phyloP scores from a whole-genome alignment of 1,140 invertebrate species.

The Acromyrmex charruanus region DNA sequence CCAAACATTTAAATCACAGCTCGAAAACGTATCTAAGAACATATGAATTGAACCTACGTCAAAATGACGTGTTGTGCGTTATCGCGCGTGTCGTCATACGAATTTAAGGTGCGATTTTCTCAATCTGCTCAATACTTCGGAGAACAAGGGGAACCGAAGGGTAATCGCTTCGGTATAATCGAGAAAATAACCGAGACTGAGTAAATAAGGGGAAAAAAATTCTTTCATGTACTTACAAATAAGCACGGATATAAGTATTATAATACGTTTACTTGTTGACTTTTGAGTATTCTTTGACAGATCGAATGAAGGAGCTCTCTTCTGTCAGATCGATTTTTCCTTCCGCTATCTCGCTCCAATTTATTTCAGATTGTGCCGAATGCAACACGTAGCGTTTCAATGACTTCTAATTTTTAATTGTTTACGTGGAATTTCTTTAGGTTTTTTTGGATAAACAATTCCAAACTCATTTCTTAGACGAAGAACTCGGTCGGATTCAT shows the following conservation, averaged over 20 bases:
- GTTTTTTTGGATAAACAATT: background rate
- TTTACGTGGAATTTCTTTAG: background rate
- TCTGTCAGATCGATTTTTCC: background rate
- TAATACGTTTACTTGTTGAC: background rate
- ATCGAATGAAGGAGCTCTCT: background rate
- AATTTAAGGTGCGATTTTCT: background rate
- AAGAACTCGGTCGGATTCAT: background rate
- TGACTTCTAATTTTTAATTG: background rate
- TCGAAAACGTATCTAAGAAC: too few species aligned
- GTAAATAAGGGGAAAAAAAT: too few species aligned
- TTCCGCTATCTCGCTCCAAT: too few species aligned
- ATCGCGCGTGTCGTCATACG: background rate
- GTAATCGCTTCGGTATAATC: background rate
- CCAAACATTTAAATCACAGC: too few species aligned
- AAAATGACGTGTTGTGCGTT: background rate
- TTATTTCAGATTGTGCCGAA: too few species aligned
- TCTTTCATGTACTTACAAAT: background rate
- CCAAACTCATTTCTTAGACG: background rate
- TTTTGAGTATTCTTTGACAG: background rate
- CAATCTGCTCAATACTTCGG: background rate
- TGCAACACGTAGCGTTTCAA: background rate
- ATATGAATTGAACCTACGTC: too few species aligned
- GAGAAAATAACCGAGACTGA: background rate
- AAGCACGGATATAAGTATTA: background rate
- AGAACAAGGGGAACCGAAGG: background rate